Conservation (phyloP, 2,888 invertebrate species). For the Spicauda simplicius region DNA sequence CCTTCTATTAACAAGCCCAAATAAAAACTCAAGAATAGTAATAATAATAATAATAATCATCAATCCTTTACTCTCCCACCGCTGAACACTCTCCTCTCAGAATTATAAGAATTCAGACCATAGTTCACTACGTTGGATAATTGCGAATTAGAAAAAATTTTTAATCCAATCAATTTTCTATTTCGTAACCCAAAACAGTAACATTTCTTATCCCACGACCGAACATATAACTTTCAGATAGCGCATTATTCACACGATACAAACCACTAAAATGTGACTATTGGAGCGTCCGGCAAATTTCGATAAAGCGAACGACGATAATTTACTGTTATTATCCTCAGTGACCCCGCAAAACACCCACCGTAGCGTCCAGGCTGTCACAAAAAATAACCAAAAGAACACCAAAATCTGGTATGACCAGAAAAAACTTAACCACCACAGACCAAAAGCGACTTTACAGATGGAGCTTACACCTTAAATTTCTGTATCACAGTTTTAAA, state of each 20-base stretch:
- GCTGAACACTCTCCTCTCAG: too few species aligned
- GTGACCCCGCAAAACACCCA: slow-evolving; percentile 84
- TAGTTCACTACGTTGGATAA: too few species aligned
- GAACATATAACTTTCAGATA: background rate
- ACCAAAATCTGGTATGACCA: slow-evolving; percentile 78
- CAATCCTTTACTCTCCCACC: too few species aligned
- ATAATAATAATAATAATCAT: too few species aligned
- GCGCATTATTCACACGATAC: background rate
- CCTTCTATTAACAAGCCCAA: too few species aligned
- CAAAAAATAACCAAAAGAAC: slow-evolving; percentile 74
- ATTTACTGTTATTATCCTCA: slow-evolving; percentile 84
- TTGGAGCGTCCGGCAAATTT: slow-evolving; percentile 76
- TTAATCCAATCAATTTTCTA: background rate
- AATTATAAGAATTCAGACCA: too few species aligned
- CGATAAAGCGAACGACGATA: slow-evolving; percentile 81
- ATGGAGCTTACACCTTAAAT: slow-evolving; percentile 49
- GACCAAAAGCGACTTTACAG: slow-evolving; percentile 54
- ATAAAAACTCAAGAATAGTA: too few species aligned
- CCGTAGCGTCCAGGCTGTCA: slow-evolving; percentile 74
- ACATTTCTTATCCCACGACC: background rate
- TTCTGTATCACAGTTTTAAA: slow-evolving; percentile 42
- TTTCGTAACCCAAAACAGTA: background rate
- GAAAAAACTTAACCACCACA: slow-evolving; percentile 62
- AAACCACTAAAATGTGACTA: slow-evolving; percentile 59
- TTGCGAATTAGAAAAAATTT: too few species aligned